Percentiles rank a stretch among this genome's conserved stretches.
phyloP scores from a whole-genome alignment of 2,888 invertebrate species.

The Ormyrus nitidulus region DNA sequence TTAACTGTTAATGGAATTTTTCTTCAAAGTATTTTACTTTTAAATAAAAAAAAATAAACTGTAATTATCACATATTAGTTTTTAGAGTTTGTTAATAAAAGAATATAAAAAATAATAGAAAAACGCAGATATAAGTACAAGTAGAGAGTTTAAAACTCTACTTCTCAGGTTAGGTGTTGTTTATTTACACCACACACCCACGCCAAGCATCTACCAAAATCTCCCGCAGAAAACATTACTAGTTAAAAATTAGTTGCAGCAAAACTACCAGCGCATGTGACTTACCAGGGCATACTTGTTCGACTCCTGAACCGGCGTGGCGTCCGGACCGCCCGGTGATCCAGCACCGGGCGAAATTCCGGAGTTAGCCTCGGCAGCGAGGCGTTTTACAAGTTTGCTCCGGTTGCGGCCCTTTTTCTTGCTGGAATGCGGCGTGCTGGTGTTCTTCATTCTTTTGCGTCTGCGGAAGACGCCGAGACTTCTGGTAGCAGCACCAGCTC shows the following conservation, averaged over 20 bases:
- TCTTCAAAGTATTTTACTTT: too few species aligned
- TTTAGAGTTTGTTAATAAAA: too few species aligned
- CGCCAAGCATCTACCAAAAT: not conserved
- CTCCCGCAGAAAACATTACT: not conserved
- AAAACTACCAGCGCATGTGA: not conserved
- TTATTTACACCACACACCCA: constrained; percentile 15
- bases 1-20: too few species aligned
- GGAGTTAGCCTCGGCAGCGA: not conserved
- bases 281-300: constrained; percentile 71
- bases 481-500: not conserved
- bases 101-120: too few species aligned
- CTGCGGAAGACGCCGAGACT: constrained; percentile 1
- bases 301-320: constrained; percentile 68
- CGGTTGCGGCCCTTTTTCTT: constrained; percentile 71
- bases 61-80: too few species aligned
- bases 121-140: too few species aligned
- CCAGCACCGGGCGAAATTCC: constrained; percentile 61
- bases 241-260: too few species aligned
- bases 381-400: constrained; percentile 28
- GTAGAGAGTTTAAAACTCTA: too few species aligned
- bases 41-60: too few species aligned
- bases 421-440: constrained; percentile 70
- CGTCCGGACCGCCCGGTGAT: constrained; percentile 63
- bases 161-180: constrained; percentile 13
- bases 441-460: constrained; percentile 56